Percentiles rank a stretch among this genome's conserved stretches.
Evolutionary conservation across 23 tunicate genomes (phyloP).

Genomic region (Halocynthia aurantium): DNA sequence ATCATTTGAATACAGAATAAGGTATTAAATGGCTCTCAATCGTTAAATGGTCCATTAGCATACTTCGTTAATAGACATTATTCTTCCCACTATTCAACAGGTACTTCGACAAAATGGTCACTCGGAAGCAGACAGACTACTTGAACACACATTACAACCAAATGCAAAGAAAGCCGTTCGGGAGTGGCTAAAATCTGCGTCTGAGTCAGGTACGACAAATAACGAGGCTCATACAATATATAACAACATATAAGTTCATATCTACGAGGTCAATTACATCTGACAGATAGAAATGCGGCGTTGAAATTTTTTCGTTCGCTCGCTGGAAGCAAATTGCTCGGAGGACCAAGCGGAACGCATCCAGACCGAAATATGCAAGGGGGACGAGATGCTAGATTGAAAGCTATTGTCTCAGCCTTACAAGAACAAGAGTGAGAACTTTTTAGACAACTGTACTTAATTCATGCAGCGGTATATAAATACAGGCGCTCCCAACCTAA

Average conservation of each 20-base stretch:
- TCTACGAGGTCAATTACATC: neutral
- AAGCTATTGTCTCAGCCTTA: conserved; percentile 46
- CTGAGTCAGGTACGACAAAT: conserved; percentile 46
- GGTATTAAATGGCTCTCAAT: too few species aligned
- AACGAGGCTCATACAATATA: neutral
- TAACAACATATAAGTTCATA: neutral
- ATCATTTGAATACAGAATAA: too few species aligned
- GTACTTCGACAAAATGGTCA: conserved; percentile 43
- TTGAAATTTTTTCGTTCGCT: conserved; percentile 60
- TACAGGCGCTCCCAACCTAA: too few species aligned
- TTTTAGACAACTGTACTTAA: neutral
- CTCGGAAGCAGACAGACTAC: conserved; percentile 64
- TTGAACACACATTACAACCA: conserved; percentile 67
- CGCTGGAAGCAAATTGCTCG: conserved; percentile 50
- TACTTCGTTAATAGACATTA: neutral
- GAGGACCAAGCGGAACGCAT: conserved; percentile 68
- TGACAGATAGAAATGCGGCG: conserved; percentile 72
- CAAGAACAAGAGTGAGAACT: conserved; percentile 46
- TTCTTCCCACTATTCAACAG: neutral
- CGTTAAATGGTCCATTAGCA: too few species aligned
- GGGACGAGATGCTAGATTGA: conserved; percentile 61
- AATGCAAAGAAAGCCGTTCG: conserved; percentile 82
- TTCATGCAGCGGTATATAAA: too few species aligned
- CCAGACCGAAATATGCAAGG: conserved; percentile 67
- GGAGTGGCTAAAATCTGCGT: conserved; percentile 78